Evolutionary conservation across 1,140 invertebrate species (phyloP).

Genomic region (Bombus confusus): DNA sequence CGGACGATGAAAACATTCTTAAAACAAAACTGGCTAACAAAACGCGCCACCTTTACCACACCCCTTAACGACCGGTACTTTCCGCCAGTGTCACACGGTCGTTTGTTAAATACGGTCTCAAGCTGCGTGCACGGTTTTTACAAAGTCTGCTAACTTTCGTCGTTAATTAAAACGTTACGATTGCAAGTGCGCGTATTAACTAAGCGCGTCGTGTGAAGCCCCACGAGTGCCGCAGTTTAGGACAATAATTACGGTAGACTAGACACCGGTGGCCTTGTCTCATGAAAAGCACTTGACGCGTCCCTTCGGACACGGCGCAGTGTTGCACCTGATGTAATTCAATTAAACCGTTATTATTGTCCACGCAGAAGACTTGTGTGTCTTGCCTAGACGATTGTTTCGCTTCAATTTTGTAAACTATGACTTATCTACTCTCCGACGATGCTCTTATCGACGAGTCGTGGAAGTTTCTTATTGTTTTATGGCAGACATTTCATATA

Average conservation of each 20-base stretch:
- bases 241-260: slow-evolving; percentile 56
- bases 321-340: slow-evolving; percentile 62
- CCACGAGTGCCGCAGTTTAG: slow-evolving; percentile 14
- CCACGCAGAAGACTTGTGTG: slow-evolving; percentile 13
- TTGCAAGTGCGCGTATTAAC: slow-evolving; percentile 29
- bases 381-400: slow-evolving; percentile 14
- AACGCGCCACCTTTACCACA: neutral
- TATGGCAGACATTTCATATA: neutral
- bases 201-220: neutral
- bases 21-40: neutral
- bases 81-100: neutral
- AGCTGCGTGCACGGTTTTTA: neutral
- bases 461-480: neutral
- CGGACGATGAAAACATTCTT: neutral
- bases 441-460: no score
- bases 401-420: slow-evolving; percentile 7
- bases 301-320: slow-evolving; percentile 23
- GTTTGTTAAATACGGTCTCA: neutral
- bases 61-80: neutral
- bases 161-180: slow-evolving; percentile 39
- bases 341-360: slow-evolving; percentile 64
- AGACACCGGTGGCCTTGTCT: slow-evolving; percentile 45
- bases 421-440: neutral
- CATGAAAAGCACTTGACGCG: slow-evolving; percentile 46
- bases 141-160: neutral